A percentile compares a stretch with the other conserved stretches of the same genome.
These are phyloP conservation scores for Drosophila mauritiana DNA, from an alignment of 1,140 invertebrate species.

Conservation along the genomic window DNA sequence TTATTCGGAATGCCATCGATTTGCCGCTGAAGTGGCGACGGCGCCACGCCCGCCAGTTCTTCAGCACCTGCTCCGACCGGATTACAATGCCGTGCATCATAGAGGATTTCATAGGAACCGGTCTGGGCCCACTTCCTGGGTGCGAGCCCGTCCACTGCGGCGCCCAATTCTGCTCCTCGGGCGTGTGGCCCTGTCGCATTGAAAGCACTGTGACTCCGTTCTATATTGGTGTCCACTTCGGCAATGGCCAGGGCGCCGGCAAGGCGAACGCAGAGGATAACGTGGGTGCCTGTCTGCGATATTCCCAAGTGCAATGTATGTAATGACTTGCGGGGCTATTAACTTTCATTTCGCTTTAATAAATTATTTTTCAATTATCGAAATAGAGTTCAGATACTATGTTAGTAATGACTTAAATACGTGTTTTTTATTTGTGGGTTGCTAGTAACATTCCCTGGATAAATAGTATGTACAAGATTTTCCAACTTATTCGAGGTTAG, in stretches of 20 bases:
- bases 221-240: constrained; percentile 91
- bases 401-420: constrained; percentile 4
- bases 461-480: constrained; percentile 17
- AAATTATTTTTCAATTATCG: neutral
- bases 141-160: constrained; percentile 90
- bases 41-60: constrained; percentile 74
- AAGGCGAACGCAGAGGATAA: constrained; percentile 91
- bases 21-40: constrained; percentile 58
- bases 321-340: constrained; percentile 26
- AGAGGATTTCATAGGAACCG: constrained; percentile 91
- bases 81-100: constrained; percentile 92
- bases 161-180: constrained; percentile 87
- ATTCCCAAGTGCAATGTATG: constrained; percentile 89
- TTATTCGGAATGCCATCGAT: constrained; percentile 47
- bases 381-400: constrained; percentile 5
- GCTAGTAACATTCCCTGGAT: neutral
- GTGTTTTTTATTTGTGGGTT: neutral
- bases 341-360: neutral
- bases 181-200: constrained; percentile 87
- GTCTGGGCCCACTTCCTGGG: constrained; percentile 65
- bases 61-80: constrained; percentile 88
- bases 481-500: constrained; percentile 4
- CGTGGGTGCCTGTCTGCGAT: constrained; percentile 91
- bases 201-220: constrained; percentile 92
- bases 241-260: constrained; percentile 86